phyloP scores from a whole-genome alignment of 2,888 invertebrate species.

The Pammene aurita region DNA sequence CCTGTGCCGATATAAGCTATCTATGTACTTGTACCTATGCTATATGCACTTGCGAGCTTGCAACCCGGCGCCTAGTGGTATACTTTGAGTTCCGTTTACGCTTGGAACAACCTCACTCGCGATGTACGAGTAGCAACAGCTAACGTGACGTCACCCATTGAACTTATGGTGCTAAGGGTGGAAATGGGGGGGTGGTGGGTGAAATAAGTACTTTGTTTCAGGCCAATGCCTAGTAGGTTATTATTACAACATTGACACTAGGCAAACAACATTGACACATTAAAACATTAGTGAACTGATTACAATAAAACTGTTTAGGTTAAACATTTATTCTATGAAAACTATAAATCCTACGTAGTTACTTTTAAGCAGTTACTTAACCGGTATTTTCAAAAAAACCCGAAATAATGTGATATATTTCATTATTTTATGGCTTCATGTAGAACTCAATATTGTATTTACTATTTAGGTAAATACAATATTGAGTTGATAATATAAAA shows the following conservation, averaged over 20 bases:
- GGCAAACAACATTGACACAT: not conserved
- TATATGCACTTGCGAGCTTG: not conserved
- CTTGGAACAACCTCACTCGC: slow-evolving; percentile 9
- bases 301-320: no score
- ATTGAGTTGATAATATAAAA: no score
- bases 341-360: no score
- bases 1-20: no score
- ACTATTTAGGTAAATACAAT: no score
- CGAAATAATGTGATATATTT: no score
- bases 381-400: no score
- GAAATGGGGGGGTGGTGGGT: slow-evolving; percentile 24
- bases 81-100: slow-evolving; percentile 9
- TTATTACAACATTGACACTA: slow-evolving; percentile 5
- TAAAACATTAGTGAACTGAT: no score
- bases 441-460: no score
- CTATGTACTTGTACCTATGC: not conserved
- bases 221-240: slow-evolving; percentile 15
- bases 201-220: slow-evolving; percentile 19
- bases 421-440: no score
- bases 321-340: no score
- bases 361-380: no score
- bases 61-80: not conserved
- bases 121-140: slow-evolving; percentile 13
- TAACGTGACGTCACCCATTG: slow-evolving; percentile 36
- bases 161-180: slow-evolving; percentile 27